A percentile compares a stretch with the other conserved stretches of the same genome.
Evolutionary conservation across 2,888 invertebrate species (phyloP).

Genomic region (Himalopsyche anomala): DNA sequence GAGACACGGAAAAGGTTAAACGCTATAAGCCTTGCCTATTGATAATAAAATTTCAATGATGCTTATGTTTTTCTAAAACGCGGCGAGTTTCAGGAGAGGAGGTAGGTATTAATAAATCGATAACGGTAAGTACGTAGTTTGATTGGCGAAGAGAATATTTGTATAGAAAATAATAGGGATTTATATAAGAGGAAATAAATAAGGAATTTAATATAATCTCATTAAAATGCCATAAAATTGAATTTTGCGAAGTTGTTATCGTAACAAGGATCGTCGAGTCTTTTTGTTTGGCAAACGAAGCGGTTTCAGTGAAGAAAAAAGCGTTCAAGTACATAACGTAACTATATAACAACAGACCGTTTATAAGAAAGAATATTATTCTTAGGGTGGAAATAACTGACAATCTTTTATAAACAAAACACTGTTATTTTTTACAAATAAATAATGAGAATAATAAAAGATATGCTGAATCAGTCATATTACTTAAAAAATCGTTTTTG

Average conservation of each 20-base stretch:
- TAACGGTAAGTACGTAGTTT: slow-evolving; percentile 37
- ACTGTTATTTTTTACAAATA: too few relatives aligned
- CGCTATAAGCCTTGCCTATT: slow-evolving; percentile 7
- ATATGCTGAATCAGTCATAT: neutral
- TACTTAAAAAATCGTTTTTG: neutral
- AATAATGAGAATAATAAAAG: neutral
- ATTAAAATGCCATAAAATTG: slow-evolving; percentile 38
- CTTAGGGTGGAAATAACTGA: too few relatives aligned
- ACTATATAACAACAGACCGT: neutral
- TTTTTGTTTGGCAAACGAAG: slow-evolving; percentile 37
- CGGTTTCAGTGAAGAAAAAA: neutral
- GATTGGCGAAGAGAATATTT: slow-evolving; percentile 37
- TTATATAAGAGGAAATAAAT: slow-evolving; percentile 36
- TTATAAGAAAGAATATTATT: too few relatives aligned
- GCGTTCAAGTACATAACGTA: neutral
- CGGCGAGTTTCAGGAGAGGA: neutral
- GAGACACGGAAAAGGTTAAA: neutral
- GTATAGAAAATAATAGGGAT: slow-evolving; percentile 42
- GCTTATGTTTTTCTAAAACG: slow-evolving; percentile 31
- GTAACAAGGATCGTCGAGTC: slow-evolving; percentile 22
- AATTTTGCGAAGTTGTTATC: slow-evolving; percentile 25
- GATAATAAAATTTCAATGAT: slow-evolving; percentile 38
- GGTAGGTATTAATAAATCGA: slow-evolving; percentile 41
- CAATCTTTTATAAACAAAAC: too few relatives aligned
- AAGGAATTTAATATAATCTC: slow-evolving; percentile 43